Conservation (phyloP, 1,140 invertebrate species). For the Carposina sasakii region DNA sequence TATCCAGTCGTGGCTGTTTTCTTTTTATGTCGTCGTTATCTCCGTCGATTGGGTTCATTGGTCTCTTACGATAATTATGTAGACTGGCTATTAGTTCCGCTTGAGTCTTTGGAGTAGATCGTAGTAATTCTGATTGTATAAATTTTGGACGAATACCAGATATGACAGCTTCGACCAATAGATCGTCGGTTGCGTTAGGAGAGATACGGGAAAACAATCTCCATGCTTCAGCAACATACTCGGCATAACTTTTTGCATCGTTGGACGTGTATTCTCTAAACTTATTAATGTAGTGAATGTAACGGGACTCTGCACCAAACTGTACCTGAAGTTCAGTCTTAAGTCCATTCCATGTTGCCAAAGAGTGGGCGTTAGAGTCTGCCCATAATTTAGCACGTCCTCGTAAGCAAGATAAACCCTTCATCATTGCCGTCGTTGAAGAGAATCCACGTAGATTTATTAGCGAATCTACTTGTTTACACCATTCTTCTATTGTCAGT, state of each 20-base stretch:
- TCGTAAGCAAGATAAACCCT: conserved; percentile 7
- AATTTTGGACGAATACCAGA: conserved; percentile 10
- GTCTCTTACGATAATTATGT: conserved; percentile 2
- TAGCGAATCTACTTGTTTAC: conserved; percentile 8
- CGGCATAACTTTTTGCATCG: conserved; percentile 8
- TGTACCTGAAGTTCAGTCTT: conserved; percentile 1
- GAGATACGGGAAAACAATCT: conserved; percentile 6
- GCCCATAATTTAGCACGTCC: conserved; percentile 3
- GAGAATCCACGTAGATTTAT: conserved; percentile 3
- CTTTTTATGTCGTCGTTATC: neutral
- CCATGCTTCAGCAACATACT: conserved; percentile 6
- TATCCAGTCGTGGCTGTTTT: neutral
- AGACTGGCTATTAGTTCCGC: conserved; percentile 3
- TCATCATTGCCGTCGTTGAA: conserved; percentile 1
- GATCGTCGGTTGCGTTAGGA: conserved; percentile 5
- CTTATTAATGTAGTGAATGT: conserved; percentile 6
- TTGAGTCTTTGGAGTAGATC: conserved; percentile 3
- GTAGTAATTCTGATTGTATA: conserved; percentile 2
- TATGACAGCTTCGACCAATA: conserved; percentile 7
- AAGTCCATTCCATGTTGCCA: neutral
- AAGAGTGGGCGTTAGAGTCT: neutral
- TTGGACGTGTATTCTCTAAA: conserved; percentile 10
- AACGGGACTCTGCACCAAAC: conserved; percentile 2
- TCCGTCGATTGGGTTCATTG: neutral
- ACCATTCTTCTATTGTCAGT: conserved; percentile 6